These are phyloP conservation scores for Heterotis niloticus DNA, from an alignment of 2,113 vertebrate species.

Conservation along the genomic window DNA sequence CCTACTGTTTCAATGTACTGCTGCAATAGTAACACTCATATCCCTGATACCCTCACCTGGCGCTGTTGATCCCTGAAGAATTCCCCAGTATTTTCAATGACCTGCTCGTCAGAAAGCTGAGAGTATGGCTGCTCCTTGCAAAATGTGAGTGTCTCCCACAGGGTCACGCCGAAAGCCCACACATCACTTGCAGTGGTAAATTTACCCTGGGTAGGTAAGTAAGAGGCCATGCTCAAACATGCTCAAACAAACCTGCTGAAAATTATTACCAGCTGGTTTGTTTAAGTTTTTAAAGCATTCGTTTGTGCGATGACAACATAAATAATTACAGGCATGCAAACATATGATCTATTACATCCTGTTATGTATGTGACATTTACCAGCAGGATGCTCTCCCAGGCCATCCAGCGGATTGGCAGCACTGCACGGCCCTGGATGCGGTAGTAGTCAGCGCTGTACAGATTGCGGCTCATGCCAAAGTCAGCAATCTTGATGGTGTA, in stretches of 20 bases:
- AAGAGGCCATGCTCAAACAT: not conserved
- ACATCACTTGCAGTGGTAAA: slow-evolving; percentile 95
- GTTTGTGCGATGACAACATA: too few relatives aligned
- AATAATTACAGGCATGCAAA: too few relatives aligned
- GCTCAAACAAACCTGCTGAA: not conserved
- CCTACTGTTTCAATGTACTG: too few relatives aligned
- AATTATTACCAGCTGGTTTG: not conserved
- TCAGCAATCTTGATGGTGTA: slow-evolving; percentile 96
- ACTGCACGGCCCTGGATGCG: slow-evolving; percentile 93
- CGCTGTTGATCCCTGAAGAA: slow-evolving; percentile 91
- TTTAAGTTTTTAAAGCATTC: too few relatives aligned
- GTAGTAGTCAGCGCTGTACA: slow-evolving; percentile 96
- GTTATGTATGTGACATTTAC: slow-evolving; percentile 47
- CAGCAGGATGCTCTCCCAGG: slow-evolving; percentile 96
- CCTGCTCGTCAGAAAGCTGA: slow-evolving; percentile 88
- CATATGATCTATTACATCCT: too few relatives aligned
- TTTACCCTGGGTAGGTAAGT: slow-evolving; percentile 75
- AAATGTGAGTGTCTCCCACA: slow-evolving; percentile 92
- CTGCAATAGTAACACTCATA: too few relatives aligned
- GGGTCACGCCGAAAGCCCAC: slow-evolving; percentile 89
- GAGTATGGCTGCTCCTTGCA: slow-evolving; percentile 91
- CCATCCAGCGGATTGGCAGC: slow-evolving; percentile 99
- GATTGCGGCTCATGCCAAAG: slow-evolving; percentile 96
- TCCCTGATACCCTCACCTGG: slow-evolving; percentile 65
- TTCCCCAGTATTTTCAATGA: slow-evolving; percentile 95